Base-by-base conservation (phyloP, 1,140 invertebrate genomes). In the Papilio dardanus region DNA sequence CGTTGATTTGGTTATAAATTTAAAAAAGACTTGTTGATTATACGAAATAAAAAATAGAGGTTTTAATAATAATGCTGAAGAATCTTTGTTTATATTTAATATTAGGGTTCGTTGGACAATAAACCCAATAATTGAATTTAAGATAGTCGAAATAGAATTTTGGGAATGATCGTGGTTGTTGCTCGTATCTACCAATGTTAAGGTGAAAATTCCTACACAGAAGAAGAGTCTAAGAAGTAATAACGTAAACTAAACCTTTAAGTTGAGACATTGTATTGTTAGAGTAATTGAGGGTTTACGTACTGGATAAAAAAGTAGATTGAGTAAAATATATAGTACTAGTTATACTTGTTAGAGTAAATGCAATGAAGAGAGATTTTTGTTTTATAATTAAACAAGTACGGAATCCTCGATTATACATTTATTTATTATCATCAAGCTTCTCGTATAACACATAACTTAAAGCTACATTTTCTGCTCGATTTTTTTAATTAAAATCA, bases 401-500 rank as follows among this genome's bases (percentile, higher is more conserved):
- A 62, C 54, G 54, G 54, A 62, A 62, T 62, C 54, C 54, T 62
- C 2, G 3, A 21, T 3, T 10, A 62, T 28, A 62, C 14, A 1
- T 62, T 21, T 69, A 42, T 69, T 69, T 42, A 42, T 42, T 28
- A 42, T 69, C 35, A 14, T 5, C 12, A 7, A 5, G 19, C 33
- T 67, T 16, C 37, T 8, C 67, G n/a, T 21, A 21, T 37, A n/a
- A 12, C 66, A 19, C 35, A 33, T 54, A 28, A 30, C 12, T 28
- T 62, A 28, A 62, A 62, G 24, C 54, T 62, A 12, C 16, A 42
- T 10, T 62, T 28, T 40, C 37, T 69, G 67, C 10, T 21, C 14
- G 31, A 33, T 69, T 68, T 69, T 69, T 69, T 69, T 42, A 69
- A 21, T 40, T 69, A 69, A 69, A 40, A 24, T 10, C 8, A 40